Conservation (phyloP, 2,113 vertebrate species). For the Calidris pugnax region DNA sequence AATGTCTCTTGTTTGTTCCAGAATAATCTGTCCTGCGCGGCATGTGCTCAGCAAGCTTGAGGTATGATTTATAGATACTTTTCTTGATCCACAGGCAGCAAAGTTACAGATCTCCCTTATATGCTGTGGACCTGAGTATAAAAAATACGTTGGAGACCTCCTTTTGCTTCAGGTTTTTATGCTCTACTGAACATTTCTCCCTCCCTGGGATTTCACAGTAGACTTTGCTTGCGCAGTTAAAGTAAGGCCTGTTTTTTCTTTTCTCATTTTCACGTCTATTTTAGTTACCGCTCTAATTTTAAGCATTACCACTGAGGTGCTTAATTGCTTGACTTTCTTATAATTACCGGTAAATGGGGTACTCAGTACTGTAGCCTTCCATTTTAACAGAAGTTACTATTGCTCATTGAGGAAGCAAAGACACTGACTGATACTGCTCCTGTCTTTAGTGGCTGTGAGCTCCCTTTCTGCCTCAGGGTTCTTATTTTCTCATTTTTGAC, state of each 20-base stretch:
- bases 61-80: not conserved
- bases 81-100: not conserved
- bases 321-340: not conserved
- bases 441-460: not conserved
- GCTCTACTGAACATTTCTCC: not conserved
- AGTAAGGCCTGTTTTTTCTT: not conserved
- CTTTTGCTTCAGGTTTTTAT: not conserved
- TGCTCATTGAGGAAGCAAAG: not conserved
- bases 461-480: not conserved
- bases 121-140: not conserved
- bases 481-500: not conserved
- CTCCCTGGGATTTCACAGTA: not conserved
- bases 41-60: not conserved
- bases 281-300: not conserved
- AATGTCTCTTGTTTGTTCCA: not conserved
- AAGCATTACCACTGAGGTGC: not conserved
- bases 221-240: not conserved
- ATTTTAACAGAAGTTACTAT: not conserved
- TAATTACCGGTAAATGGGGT: not conserved
- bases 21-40: not conserved
- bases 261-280: not conserved
- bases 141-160: not conserved
- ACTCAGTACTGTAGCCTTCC: not conserved
- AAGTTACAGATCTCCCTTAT: not conserved
- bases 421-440: not conserved